Conservation (phyloP, 2,888 invertebrate species). For the Lycaena phlaeas region DNA sequence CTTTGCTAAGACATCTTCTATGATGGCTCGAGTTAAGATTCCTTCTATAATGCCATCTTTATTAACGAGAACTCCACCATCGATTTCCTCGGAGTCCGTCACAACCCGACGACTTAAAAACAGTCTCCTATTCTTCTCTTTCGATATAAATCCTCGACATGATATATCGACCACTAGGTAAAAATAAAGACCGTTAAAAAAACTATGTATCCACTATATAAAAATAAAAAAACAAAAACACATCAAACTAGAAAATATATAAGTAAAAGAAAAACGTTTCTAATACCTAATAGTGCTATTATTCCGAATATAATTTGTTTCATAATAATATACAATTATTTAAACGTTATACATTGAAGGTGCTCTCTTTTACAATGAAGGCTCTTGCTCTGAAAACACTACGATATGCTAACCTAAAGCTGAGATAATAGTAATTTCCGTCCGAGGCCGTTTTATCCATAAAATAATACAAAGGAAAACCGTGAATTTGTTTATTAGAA, state of each 20-base stretch:
- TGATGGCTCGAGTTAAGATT: conserved; percentile 55
- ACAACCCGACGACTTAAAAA: conserved; percentile 61
- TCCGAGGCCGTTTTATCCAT: conserved; percentile 2
- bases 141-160: conserved; percentile 24
- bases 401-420: background rate
- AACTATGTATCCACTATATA: no score
- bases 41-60: conserved; percentile 71
- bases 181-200: no score
- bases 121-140: conserved; percentile 30
- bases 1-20: conserved; percentile 41
- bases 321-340: conserved; percentile 1
- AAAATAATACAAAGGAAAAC: conserved; percentile 1
- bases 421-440: background rate
- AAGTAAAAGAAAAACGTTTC: background rate
- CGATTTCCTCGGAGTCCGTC: conserved; percentile 60
- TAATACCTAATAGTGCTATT: conserved; percentile 9
- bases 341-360: conserved; percentile 2
- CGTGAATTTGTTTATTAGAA: no score
- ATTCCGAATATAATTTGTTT: background rate
- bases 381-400: background rate
- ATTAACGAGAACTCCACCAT: conserved; percentile 74
- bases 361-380: conserved; percentile 1
- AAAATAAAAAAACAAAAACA: conserved; percentile 13
- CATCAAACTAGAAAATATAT: conserved; percentile 4
- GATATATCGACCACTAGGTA: conserved; percentile 14